phyloP scores from a whole-genome alignment of 2,797 vertebrate species.

The Sebastes hopkinsi region DNA sequence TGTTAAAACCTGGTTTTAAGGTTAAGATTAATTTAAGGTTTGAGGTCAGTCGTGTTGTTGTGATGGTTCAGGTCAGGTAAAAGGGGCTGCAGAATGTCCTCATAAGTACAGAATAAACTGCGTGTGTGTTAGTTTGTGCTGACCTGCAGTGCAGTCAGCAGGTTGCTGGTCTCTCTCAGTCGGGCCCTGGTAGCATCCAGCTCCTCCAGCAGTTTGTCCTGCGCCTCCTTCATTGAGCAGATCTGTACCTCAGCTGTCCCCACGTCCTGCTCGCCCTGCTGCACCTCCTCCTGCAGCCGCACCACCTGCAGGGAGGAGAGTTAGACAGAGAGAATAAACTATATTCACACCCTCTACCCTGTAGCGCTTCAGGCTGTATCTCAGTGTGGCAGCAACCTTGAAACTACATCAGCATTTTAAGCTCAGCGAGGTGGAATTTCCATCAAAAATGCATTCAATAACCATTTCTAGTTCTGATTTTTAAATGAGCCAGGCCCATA shows the following conservation, averaged over 20 bases:
- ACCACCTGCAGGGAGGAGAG: constrained; percentile 80
- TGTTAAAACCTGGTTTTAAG: not conserved
- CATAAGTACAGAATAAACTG: not conserved
- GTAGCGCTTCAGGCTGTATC: constrained; percentile 11
- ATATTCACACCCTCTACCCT: not conserved
- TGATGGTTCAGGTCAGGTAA: not conserved
- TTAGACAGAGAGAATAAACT: not conserved
- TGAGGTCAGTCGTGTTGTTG: not conserved
- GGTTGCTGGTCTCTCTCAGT: constrained; percentile 93
- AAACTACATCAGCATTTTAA: constrained; percentile 43
- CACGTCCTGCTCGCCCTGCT: constrained; percentile 91
- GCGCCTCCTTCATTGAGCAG: constrained; percentile 91
- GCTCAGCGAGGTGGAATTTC: constrained; percentile 31
- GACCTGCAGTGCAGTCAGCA: constrained; percentile 92
- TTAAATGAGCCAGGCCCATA: constrained; percentile 10
- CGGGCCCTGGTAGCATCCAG: constrained; percentile 90
- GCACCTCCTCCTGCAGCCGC: constrained; percentile 89
- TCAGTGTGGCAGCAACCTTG: constrained; percentile 24
- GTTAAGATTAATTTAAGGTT: not conserved
- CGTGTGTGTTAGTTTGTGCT: not conserved
- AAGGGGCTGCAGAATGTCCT: not conserved
- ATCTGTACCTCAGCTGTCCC: constrained; percentile 92
- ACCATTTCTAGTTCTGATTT: constrained; percentile 28
- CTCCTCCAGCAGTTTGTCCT: constrained; percentile 94
- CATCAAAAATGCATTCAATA: constrained; percentile 42